phyloP scores from a whole-genome alignment of 1,140 invertebrate genomes.

The Agrilus planipennis region DNA sequence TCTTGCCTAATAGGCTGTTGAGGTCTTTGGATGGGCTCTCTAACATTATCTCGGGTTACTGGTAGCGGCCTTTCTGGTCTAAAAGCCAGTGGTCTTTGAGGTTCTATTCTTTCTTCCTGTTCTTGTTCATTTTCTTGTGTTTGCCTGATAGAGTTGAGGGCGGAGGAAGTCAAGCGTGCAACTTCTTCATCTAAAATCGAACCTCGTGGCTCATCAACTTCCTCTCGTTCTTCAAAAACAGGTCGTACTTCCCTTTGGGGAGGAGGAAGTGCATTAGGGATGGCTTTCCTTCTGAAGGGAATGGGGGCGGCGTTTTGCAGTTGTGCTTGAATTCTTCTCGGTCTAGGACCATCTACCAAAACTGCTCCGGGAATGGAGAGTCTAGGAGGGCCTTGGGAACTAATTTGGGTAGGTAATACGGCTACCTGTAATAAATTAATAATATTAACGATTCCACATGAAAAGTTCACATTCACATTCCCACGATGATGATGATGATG shows the following conservation, averaged over 20 bases:
- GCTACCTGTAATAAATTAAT: constrained; percentile 4
- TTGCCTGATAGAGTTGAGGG: constrained; percentile 7
- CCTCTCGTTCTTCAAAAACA: constrained; percentile 28
- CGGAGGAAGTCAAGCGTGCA: constrained; percentile 19
- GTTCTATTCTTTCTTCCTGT: constrained; percentile 25
- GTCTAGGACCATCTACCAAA: constrained; percentile 24
- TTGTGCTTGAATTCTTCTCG: constrained; percentile 11
- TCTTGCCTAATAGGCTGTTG: constrained; percentile 4
- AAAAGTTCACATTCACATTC: too few species aligned
- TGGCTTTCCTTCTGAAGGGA: constrained; percentile 13
- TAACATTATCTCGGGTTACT: constrained; percentile 10
- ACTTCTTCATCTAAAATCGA: constrained; percentile 25
- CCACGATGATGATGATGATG: too few species aligned
- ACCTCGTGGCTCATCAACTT: constrained; percentile 10
- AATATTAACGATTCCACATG: too few species aligned
- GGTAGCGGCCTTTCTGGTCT: constrained; percentile 41
- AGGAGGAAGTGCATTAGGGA: constrained; percentile 12
- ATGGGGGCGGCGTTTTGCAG: constrained; percentile 6
- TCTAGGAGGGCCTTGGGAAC: constrained; percentile 30
- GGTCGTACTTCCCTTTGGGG: constrained; percentile 20
- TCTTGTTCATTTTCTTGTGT: constrained; percentile 19
- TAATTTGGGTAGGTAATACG: background rate
- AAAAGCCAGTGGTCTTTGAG: constrained; percentile 35
- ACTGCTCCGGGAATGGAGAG: constrained; percentile 49
- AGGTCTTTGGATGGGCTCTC: constrained; percentile 4